A percentile compares a stretch with the other conserved stretches of the same genome.
These are phyloP conservation scores for Mirza zaza DNA, from an alignment of 2,113 vertebrate species.

Conservation along the genomic window DNA sequence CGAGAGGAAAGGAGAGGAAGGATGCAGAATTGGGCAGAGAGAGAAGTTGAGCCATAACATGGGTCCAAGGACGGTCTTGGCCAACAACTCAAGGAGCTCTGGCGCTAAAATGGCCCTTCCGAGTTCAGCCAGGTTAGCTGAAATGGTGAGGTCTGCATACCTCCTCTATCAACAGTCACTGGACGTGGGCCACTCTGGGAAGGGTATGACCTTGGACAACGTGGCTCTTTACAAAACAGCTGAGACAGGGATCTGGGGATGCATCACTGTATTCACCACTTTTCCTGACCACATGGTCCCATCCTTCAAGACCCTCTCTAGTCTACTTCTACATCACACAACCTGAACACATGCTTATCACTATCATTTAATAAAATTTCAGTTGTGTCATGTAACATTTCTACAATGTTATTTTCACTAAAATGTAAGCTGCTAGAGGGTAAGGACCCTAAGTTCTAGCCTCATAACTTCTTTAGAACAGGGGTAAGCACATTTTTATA, in stretches of 20 bases:
- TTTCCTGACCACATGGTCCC: background rate
- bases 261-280: background rate
- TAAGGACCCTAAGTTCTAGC: background rate
- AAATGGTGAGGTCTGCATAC: background rate
- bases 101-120: background rate
- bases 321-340: background rate
- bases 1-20: background rate
- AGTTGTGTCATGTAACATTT: background rate
- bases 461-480: background rate
- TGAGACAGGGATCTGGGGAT: background rate
- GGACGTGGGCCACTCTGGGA: too few species aligned
- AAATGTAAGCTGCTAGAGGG: background rate
- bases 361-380: background rate
- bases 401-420: background rate
- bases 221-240: background rate
- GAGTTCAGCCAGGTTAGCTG: background rate
- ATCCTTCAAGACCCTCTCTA: too few species aligned
- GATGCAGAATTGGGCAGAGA: background rate
- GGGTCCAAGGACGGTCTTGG: background rate
- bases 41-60: background rate
- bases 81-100: background rate
- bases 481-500: background rate
- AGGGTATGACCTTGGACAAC: background rate
- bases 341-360: background rate
- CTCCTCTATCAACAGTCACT: background rate